These are phyloP conservation scores for Chirona hameri DNA, from an alignment of 2,888 invertebrate species.

Conservation along the genomic window DNA sequence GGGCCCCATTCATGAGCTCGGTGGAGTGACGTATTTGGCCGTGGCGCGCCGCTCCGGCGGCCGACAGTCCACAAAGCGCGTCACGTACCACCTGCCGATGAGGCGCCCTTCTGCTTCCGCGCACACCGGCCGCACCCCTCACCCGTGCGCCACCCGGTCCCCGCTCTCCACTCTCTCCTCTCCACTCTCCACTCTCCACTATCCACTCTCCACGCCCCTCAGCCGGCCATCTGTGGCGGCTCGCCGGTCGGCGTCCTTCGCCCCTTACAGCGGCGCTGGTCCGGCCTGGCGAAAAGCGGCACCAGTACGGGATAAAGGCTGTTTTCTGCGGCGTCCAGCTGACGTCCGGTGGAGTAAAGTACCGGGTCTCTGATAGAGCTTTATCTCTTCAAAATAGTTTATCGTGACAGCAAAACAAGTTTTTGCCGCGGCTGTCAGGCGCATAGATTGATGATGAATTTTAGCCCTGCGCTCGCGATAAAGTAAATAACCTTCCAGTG, in stretches of 20 bases:
- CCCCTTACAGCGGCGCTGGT: not conserved
- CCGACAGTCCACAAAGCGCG: not conserved
- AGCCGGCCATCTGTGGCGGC: not conserved
- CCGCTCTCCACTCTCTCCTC: not conserved
- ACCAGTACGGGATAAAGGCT: not conserved
- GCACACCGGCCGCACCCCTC: not conserved
- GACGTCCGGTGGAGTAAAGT: not conserved
- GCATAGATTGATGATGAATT: too few species aligned
- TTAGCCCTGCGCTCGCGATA: too few species aligned
- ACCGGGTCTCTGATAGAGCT: not conserved
- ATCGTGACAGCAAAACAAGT: not conserved
- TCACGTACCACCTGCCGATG: slow-evolving; percentile 22
- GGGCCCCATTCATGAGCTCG: not conserved
- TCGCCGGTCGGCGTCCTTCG: not conserved
- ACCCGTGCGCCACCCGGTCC: not conserved
- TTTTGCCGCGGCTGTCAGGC: not conserved
- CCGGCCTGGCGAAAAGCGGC: too few species aligned
- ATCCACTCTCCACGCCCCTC: not conserved
- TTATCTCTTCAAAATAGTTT: slow-evolving; percentile 1
- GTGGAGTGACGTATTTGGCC: not conserved
- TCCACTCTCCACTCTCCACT: not conserved
- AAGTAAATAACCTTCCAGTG: too few species aligned
- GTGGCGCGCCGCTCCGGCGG: not conserved
- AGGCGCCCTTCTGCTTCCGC: not conserved
- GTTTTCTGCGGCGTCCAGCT: not conserved